Percentiles rank a stretch among this genome's conserved stretches.
These are phyloP conservation scores for Drosophila guanche DNA, from an alignment of 1,140 invertebrate species.

Conservation along the genomic window DNA sequence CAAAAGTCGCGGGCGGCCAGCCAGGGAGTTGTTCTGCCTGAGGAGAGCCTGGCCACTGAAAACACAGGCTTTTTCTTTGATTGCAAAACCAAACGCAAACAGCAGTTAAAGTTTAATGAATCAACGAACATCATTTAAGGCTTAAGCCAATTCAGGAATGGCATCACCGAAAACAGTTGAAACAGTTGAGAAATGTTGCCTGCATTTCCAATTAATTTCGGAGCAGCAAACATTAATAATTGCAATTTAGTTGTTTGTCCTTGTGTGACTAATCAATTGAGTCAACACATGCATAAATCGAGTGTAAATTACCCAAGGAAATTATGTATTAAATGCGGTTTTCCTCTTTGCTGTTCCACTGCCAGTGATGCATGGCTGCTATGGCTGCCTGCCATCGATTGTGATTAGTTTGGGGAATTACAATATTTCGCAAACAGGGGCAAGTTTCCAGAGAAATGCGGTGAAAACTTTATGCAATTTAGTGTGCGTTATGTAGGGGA, in stretches of 20 bases:
- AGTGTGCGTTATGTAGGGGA: neutral
- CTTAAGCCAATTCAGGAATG: neutral
- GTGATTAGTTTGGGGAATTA: slow-evolving; percentile 11
- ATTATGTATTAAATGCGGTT: slow-evolving; percentile 4
- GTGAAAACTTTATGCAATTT: slow-evolving; percentile 56
- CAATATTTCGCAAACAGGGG: slow-evolving; percentile 18
- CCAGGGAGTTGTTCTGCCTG: too few species aligned
- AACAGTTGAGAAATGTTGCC: neutral
- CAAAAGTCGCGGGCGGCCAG: neutral
- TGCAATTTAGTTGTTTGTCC: slow-evolving; percentile 20
- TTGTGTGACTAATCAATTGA: slow-evolving; percentile 20
- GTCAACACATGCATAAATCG: slow-evolving; percentile 16
- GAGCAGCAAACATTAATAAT: slow-evolving; percentile 12
- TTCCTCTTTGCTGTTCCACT: neutral
- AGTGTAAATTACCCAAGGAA: slow-evolving; percentile 4
- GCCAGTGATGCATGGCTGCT: too few species aligned
- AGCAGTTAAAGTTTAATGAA: neutral
- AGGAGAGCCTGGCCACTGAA: too few species aligned
- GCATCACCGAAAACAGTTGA: neutral
- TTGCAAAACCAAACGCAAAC: neutral
- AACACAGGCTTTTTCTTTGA: neutral
- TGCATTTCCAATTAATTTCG: neutral
- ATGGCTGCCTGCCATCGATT: neutral
- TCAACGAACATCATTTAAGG: neutral
- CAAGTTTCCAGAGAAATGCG: slow-evolving; percentile 33